phyloP scores from a whole-genome alignment of 2,888 invertebrate species.

The Idaea aversata region DNA sequence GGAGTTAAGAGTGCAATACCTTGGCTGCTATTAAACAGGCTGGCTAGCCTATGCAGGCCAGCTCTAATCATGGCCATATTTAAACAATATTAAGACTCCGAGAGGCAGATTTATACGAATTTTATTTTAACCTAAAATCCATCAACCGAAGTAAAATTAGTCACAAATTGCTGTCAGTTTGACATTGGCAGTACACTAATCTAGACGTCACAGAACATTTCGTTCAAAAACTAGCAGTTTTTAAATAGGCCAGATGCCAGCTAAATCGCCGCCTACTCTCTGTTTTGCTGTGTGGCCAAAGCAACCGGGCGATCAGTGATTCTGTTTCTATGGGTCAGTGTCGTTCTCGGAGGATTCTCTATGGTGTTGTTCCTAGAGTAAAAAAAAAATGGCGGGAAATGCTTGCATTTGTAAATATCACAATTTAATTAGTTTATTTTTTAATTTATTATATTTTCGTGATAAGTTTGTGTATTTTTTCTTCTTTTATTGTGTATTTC shows the following conservation, averaged over 20 bases:
- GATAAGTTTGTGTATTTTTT: no score
- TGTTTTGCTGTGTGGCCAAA: no score
- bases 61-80: slow-evolving; percentile 58
- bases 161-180: not conserved
- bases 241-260: not conserved
- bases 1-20: slow-evolving; percentile 35
- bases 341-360: no score
- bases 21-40: slow-evolving; percentile 47
- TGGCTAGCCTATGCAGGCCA: slow-evolving; percentile 56
- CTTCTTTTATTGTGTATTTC: no score
- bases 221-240: not conserved
- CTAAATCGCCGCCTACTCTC: no score
- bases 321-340: no score
- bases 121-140: not conserved
- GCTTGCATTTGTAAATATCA: no score
- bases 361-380: no score
- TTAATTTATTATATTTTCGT: no score
- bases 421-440: no score
- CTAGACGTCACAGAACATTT: not conserved
- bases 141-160: not conserved
- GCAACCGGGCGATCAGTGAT: no score
- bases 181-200: not conserved
- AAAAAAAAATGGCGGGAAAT: no score
- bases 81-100: not conserved
- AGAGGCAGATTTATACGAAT: not conserved